Evolutionary conservation across 2,888 invertebrate species (phyloP).

Genomic region (Nephrotoma guestfalica): DNA sequence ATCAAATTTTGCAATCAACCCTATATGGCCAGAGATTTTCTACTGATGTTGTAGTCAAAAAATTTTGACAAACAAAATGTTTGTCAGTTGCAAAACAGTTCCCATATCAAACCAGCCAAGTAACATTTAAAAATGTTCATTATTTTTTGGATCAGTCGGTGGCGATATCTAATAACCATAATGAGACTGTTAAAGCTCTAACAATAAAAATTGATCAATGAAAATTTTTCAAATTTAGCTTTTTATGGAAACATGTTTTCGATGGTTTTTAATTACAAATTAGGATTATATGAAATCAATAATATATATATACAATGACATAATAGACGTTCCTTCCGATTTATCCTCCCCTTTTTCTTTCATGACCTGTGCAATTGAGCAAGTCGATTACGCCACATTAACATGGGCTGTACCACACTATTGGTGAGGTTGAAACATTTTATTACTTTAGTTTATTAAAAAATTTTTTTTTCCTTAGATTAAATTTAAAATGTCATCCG

Average conservation of each 20-base stretch:
- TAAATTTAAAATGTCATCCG: no score
- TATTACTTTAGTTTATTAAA: no score
- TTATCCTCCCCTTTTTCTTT: background rate
- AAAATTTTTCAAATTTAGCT: background rate
- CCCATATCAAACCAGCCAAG: no score
- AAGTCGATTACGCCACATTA: no score
- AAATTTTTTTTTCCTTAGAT: no score
- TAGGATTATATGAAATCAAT: background rate
- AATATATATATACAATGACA: background rate
- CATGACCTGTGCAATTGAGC: background rate
- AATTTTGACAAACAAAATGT: background rate
- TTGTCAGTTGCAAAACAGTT: background rate
- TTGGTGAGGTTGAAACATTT: no score
- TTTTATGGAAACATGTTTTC: background rate
- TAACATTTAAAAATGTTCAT: background rate
- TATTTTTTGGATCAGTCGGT: background rate
- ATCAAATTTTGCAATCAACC: background rate
- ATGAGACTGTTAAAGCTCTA: no score
- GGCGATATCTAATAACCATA: no score
- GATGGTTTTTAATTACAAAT: background rate
- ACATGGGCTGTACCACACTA: no score
- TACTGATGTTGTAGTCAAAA: background rate
- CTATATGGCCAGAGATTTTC: background rate
- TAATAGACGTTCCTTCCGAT: background rate
- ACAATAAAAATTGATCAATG: background rate